phyloP scores from a whole-genome alignment of 1,140 invertebrate genomes.

The Papilio helenus region DNA sequence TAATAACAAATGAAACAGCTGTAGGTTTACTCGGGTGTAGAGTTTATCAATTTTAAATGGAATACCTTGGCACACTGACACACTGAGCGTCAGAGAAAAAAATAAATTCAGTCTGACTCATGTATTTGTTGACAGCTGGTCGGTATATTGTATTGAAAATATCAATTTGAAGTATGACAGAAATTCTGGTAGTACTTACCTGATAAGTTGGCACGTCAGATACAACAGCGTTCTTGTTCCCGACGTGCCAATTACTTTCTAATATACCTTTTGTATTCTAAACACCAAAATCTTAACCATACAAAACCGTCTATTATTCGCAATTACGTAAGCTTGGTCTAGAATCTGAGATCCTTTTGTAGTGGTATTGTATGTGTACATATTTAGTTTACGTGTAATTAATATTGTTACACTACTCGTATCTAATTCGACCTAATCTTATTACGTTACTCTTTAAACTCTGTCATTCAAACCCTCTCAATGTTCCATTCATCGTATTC shows the following conservation, averaged over 20 bases:
- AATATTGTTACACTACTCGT: background rate
- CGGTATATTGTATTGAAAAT: background rate
- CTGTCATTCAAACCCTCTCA: background rate
- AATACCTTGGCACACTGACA: constrained; percentile 9
- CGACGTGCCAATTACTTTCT: background rate
- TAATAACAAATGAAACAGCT: background rate
- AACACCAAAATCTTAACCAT: background rate
- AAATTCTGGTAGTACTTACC: background rate
- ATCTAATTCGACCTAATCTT: background rate
- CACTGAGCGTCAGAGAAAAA: background rate
- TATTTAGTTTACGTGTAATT: background rate
- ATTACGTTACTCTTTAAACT: background rate
- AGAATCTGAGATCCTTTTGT: background rate
- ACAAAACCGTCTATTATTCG: background rate
- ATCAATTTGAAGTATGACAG: background rate
- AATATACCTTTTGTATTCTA: background rate
- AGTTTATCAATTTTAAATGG: constrained; percentile 20
- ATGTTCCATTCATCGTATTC: background rate
- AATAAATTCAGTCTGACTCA: background rate
- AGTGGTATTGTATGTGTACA: background rate
- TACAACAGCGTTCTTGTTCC: background rate
- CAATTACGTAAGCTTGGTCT: background rate
- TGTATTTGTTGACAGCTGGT: background rate
- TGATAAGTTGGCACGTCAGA: background rate
- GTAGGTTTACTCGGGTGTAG: background rate